These are phyloP conservation scores for Stylophora pistillata DNA, from an alignment of 64 coral and sea anemone genomes.

Conservation along the genomic window DNA sequence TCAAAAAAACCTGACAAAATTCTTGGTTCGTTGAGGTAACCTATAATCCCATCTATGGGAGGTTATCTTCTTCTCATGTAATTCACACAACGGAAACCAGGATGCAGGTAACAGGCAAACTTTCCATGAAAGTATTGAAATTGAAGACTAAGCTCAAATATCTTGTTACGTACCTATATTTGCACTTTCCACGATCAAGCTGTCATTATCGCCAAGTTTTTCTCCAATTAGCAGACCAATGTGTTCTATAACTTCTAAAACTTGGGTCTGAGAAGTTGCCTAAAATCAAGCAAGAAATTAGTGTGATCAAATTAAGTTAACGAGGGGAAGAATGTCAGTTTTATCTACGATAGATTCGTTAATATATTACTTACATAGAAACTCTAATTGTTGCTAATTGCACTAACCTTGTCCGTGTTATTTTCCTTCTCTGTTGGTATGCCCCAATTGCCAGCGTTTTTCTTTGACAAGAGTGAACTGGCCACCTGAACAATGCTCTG, in stretches of 20 bases:
- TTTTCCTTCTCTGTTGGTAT: background rate
- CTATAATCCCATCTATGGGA: no score
- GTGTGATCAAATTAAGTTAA: background rate
- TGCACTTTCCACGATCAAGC: conserved; percentile 22
- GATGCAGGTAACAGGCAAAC: no score
- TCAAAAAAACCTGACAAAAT: no score
- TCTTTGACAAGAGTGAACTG: conserved; percentile 28
- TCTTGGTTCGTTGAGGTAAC: no score
- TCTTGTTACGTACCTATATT: conserved; percentile 40
- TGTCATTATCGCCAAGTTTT: conserved; percentile 5
- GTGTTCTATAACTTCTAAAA: conserved; percentile 48
- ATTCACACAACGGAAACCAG: no score
- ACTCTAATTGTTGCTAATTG: background rate
- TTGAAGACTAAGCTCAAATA: no score
- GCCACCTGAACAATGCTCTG: conserved; percentile 50
- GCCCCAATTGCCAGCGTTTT: conserved; percentile 45
- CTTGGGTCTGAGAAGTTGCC: conserved; percentile 16
- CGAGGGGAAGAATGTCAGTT: no score
- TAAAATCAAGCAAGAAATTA: background rate
- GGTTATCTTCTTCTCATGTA: no score
- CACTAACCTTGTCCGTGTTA: background rate
- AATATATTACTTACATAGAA: background rate
- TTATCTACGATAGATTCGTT: no score
- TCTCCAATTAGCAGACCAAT: conserved; percentile 51
- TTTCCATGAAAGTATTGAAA: background rate